A percentile compares a stretch with the other conserved stretches of the same genome.
Conservation (phyloP, 2,113 vertebrate species). For the Pelusios castaneus region DNA sequence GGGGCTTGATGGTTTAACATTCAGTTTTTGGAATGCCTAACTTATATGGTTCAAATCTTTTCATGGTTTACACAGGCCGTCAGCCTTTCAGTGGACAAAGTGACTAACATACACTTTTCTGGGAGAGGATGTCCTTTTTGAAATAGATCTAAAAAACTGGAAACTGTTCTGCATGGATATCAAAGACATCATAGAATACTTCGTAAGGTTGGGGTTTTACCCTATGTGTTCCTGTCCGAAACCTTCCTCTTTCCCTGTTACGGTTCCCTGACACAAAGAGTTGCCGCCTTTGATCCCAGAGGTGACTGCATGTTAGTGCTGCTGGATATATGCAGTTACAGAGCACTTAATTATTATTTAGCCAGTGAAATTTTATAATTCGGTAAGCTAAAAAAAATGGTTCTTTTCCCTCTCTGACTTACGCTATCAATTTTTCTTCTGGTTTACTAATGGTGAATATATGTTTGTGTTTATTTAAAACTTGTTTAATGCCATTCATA, state of each 20-base stretch:
- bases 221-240: background rate
- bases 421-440: background rate
- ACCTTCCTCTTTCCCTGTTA: background rate
- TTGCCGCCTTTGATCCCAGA: background rate
- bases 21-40: background rate
- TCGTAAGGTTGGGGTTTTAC: background rate
- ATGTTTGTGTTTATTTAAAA: background rate
- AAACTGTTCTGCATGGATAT: background rate
- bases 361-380: background rate
- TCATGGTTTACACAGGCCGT: background rate
- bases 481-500: background rate
- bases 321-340: fast-evolving
- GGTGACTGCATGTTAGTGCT: background rate
- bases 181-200: background rate
- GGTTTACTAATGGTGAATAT: background rate
- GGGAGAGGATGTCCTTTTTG: background rate
- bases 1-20: background rate
- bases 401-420: background rate
- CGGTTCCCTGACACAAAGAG: background rate
- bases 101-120: background rate
- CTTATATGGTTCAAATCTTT: background rate
- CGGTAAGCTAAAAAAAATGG: background rate
- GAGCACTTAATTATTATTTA: background rate
- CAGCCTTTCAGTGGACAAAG: background rate
- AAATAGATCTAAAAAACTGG: background rate